phyloP scores from a whole-genome alignment of 2,888 invertebrate genomes.

The Micoletzkya japonica region DNA sequence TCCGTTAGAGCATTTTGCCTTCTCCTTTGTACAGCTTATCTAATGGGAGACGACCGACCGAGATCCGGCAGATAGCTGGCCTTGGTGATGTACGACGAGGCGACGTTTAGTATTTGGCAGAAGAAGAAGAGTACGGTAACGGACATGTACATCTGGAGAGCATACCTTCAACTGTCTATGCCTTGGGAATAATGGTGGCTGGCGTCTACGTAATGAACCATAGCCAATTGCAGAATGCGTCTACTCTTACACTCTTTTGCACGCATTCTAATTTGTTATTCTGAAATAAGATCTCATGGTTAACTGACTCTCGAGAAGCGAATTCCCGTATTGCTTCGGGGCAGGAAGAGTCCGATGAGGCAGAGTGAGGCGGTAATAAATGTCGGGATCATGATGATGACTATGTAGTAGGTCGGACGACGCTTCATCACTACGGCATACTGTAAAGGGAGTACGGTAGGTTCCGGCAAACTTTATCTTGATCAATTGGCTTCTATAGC shows the following conservation, averaged over 20 bases:
- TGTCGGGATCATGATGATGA: slow-evolving; percentile 16
- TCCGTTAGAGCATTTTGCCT: neutral
- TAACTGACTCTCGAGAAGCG: slow-evolving; percentile 20
- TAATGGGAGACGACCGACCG: neutral
- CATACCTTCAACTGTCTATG: neutral
- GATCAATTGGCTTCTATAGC: no score
- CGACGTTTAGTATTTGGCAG: slow-evolving; percentile 16
- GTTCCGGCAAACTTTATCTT: no score
- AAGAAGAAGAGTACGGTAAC: slow-evolving; percentile 27
- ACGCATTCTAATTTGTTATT: no score
- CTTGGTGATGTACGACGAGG: neutral
- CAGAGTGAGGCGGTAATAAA: slow-evolving; percentile 24
- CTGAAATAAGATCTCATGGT: no score
- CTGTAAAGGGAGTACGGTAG: no score
- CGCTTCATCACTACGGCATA: slow-evolving; percentile 12
- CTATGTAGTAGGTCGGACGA: slow-evolving; percentile 24
- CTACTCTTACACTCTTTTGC: no score
- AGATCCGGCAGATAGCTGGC: slow-evolving; percentile 23
- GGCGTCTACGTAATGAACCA: no score
- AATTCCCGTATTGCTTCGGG: slow-evolving; percentile 11
- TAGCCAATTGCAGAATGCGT: no score
- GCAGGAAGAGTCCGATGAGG: slow-evolving; percentile 23
- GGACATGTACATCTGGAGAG: slow-evolving; percentile 23
- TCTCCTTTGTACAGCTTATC: neutral
- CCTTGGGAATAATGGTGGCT: no score